Evolutionary conservation across 2,113 vertebrate species (phyloP), one percentile per base, ranked within the genome.

Genomic region (Anseranas semipalmata): DNA sequence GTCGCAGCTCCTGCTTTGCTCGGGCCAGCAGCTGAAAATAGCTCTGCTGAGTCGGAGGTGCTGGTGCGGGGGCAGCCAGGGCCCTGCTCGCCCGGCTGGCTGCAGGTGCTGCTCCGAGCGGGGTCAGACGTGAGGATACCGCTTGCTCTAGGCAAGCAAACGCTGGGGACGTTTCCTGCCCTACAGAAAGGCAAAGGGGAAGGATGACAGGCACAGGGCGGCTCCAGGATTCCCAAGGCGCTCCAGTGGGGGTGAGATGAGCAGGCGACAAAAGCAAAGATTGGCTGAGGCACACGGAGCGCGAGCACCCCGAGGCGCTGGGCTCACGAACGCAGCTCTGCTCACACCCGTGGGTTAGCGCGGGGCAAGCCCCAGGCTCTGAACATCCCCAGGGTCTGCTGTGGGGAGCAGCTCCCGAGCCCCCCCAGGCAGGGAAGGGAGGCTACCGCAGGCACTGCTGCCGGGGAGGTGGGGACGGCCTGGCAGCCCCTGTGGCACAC

Each of bases 11-110:
- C 76, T 5, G 22, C 32, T 62, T 37, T n/a, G 63, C 79, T 0
- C 0, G 80, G 81, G 59, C 33, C 84, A 65, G 77, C 2, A 2
- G 90, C 95, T 96, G 90, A 97, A 97, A 97, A 97, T 97, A 97
- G 87, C 72, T 89, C 37, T 91, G 93, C 86, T 86, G n/a, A 86
- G 46, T 66, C 2, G 0, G 66, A 35, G 72, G 94, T 41, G 67
- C 3, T 43, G 79, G 22, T 4, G 59, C 27, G 12, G 58, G 1
- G 14, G 50, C 33, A 85, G 85, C 24, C 62, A 65, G 39, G 37
- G 71, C 43, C 27, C 48, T 0, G 15, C 67, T 88, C 0, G 0
- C 35, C 53, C 2, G 0, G 30, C 55, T 2, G 0, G 30, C 45
- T 30, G 67, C 0, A 3, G 59, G 66, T 68, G 82, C 88, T 85